Evolutionary conservation across 2,888 invertebrate genomes (phyloP), one percentile per base, ranked within the genome.

Genomic region (Agriopis leucophaearia): DNA sequence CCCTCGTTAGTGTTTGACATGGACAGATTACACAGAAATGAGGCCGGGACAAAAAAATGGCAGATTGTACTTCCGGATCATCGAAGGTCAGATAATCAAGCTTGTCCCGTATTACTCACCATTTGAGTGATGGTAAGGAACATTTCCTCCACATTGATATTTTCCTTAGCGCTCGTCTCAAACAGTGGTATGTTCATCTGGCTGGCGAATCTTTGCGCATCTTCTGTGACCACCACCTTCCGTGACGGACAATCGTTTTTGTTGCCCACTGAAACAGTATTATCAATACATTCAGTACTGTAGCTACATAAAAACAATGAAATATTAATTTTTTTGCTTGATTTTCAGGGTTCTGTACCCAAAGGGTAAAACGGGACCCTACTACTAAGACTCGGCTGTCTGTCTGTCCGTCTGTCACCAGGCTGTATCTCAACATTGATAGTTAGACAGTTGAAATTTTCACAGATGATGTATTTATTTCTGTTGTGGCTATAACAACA

Each of bases 151-250:
- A 99, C 99, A 94, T 99, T 99, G 82, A 98, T 96, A 92, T 99
- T 99, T 88, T 99, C 99, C 95, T 99, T 99, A 87, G 99, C 99
- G 86, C 99, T 99, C 74, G 99, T 99, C 94, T 99, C 99, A 92
- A 98, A 99, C 78, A 99, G 94, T 80, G 98, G 97, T 87, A 99
- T 99, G 81, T 97, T 97, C 98, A 99, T 99, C 93, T 99, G 98
- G 87, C 97, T 97, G 69, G 99, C 99, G 94, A 99, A 99, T 83
- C 98, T 96, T 94, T 98, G 97, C 70, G 99, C 99, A 94, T 99
- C 99, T 89, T 98, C 98, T 52, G 99, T 99, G 71, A 99, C 95
- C 36, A 99, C 99, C 69, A 99, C 99, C 94, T 99, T 99, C 78
- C 97, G 95, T 81, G 98, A 97, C 13, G 98, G 98, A 86, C 97